Conservation (phyloP, 2,113 vertebrate genomes). For the Tympanuchus pallidicinctus region DNA sequence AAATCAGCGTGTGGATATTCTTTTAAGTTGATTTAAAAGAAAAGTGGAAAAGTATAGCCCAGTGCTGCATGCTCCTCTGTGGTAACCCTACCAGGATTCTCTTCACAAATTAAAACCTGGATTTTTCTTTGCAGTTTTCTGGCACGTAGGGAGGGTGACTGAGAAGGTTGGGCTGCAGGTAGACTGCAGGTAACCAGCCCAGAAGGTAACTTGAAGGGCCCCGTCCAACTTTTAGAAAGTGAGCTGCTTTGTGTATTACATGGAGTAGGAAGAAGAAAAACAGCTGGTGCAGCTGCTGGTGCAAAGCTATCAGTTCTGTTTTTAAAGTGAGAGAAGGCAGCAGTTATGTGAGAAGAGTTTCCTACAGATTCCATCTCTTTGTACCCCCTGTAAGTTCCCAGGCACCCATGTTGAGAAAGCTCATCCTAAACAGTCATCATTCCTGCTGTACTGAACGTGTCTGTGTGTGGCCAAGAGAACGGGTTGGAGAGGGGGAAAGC, state of each 20-base stretch:
- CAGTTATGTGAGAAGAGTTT: background rate
- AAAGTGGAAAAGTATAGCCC: background rate
- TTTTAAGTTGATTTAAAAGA: background rate
- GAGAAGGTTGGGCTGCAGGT: background rate
- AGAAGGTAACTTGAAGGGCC: accelerated
- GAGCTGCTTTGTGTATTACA: accelerated
- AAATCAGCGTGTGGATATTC: background rate
- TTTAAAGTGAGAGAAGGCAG: background rate
- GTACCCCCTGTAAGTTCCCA: background rate
- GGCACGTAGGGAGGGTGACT: accelerated
- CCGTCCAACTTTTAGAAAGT: background rate
- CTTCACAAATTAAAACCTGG: accelerated
- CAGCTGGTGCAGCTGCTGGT: background rate
- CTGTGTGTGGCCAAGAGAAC: background rate
- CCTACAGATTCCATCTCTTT: background rate
- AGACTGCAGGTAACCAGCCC: accelerated
- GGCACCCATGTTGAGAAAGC: accelerated
- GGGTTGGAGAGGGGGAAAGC: background rate
- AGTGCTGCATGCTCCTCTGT: accelerated
- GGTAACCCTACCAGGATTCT: background rate
- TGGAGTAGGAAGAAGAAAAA: background rate
- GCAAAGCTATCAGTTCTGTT: background rate
- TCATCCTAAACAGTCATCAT: background rate
- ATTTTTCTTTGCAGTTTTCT: background rate
- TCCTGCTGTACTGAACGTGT: background rate